A percentile compares a stretch with the other conserved stretches of the same genome.
These are phyloP conservation scores for Sipha maydis DNA, from an alignment of 2,888 invertebrate genomes.

Conservation along the genomic window DNA sequence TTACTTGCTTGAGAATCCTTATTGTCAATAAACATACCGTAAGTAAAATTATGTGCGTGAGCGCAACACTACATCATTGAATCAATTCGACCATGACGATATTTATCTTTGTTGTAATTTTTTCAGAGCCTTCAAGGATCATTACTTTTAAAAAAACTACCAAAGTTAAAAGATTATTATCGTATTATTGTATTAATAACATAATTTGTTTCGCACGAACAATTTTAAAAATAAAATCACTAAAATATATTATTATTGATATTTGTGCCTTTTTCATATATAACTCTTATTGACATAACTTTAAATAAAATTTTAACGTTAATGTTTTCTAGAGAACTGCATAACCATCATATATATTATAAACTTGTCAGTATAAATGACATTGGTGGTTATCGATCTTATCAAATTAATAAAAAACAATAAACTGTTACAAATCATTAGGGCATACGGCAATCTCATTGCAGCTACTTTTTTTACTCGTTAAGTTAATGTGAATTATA, in stretches of 20 bases:
- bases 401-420: neutral
- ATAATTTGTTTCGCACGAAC: constrained; percentile 39
- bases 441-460: neutral
- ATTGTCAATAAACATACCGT: neutral
- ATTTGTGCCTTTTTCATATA: neutral
- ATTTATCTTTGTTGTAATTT: constrained; percentile 49
- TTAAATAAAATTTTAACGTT: neutral
- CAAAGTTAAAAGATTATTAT: constrained; percentile 22
- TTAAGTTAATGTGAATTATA: neutral
- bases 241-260: neutral
- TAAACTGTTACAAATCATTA: neutral
- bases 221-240: constrained; percentile 23
- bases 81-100: constrained; percentile 28
- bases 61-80: neutral
- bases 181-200: neutral
- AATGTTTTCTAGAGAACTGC: neutral
- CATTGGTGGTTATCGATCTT: neutral
- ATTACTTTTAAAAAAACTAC: constrained; percentile 11
- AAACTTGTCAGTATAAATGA: neutral
- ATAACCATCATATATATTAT: neutral
- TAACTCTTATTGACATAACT: neutral
- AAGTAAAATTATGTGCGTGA: neutral
- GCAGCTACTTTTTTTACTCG: neutral
- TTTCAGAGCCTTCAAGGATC: constrained; percentile 11
- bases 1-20: neutral